A percentile compares a stretch with the other conserved stretches of the same genome.
These are phyloP conservation scores for Nycticorax nycticorax DNA, from an alignment of 2,113 vertebrate species.

Conservation along the genomic window DNA sequence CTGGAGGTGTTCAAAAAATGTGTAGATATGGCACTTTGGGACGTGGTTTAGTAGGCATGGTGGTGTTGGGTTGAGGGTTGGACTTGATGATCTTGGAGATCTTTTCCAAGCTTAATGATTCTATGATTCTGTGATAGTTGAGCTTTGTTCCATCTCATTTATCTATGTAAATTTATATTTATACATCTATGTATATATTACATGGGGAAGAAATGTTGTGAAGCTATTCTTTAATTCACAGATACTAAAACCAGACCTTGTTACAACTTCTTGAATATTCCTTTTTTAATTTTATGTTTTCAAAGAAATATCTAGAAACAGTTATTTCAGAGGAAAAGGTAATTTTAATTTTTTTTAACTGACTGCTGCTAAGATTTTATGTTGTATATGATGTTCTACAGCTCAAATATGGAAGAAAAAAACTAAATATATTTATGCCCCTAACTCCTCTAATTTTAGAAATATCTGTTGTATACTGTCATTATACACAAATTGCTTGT, in stretches of 20 bases:
- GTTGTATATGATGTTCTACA: background rate
- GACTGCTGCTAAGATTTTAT: background rate
- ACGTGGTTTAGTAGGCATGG: no score
- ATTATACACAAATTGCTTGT: background rate
- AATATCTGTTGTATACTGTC: background rate
- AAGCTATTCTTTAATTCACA: background rate
- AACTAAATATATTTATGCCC: background rate
- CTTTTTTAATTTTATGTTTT: background rate
- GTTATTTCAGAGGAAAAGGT: background rate
- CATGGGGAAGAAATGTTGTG: background rate
- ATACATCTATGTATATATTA: background rate
- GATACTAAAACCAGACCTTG: background rate
- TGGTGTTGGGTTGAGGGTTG: no score
- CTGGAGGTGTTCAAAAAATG: no score
- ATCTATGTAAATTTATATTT: background rate
- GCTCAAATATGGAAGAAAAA: background rate
- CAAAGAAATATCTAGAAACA: background rate
- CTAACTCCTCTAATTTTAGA: background rate
- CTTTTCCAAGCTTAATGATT: no score
- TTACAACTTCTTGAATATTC: background rate
- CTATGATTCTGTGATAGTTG: background rate
- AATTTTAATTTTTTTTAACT: background rate
- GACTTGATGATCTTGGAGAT: no score
- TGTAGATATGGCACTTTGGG: no score
- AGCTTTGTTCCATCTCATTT: background rate